Evolutionary conservation across 2,113 vertebrate genomes (phyloP).

Genomic region (Raja brachyura): DNA sequence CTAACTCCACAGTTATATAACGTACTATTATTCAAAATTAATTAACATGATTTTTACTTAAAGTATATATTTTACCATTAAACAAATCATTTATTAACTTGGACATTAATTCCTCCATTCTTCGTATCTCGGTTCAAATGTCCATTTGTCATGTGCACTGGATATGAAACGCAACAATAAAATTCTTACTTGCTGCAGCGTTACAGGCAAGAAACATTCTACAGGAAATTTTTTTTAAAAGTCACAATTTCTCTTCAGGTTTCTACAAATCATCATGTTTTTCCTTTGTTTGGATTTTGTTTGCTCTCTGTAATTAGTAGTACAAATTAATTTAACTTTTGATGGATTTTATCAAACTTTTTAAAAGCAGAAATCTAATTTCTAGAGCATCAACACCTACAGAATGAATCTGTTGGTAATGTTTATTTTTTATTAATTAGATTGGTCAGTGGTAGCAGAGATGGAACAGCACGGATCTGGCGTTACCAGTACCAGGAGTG

Average conservation of each 20-base stretch:
- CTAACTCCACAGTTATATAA: no score
- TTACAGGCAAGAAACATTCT: no score
- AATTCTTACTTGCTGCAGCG: no score
- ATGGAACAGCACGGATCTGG: conserved; percentile 92
- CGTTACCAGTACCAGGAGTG: conserved; percentile 79
- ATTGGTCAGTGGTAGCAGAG: conserved; percentile 93
- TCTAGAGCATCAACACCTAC: not conserved
- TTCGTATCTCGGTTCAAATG: no score
- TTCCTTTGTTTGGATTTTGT: not conserved
- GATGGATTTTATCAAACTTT: not conserved
- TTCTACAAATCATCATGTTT: not conserved
- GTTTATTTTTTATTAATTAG: conserved; percentile 48
- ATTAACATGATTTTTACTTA: not conserved
- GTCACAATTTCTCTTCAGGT: no score
- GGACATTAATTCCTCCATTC: no score
- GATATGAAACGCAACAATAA: no score
- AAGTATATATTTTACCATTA: not conserved
- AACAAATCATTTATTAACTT: not conserved
- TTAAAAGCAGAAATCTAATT: not conserved
- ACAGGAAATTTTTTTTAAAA: no score
- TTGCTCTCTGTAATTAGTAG: not conserved
- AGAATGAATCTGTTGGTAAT: not conserved
- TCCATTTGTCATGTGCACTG: no score
- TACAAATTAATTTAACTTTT: not conserved
- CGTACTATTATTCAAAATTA: not conserved